Evolutionary conservation across 2,797 vertebrate species (phyloP).

Genomic region (Sebastes vulpes): DNA sequence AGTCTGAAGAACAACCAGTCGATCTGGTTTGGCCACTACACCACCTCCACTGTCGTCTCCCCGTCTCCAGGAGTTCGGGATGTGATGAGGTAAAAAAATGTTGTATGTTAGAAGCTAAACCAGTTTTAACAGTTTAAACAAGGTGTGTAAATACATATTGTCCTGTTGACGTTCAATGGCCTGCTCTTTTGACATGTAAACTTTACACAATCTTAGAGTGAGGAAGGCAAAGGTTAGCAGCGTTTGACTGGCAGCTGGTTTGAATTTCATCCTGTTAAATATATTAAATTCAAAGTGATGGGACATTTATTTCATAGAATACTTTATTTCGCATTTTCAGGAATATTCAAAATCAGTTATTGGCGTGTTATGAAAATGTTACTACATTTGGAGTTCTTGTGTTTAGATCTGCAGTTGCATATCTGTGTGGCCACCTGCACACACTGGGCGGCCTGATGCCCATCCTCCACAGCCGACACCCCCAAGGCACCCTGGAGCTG

Average conservation of each 20-base stretch:
- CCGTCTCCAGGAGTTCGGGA: constrained; percentile 90
- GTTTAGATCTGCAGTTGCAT: constrained; percentile 92
- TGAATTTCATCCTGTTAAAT: not conserved
- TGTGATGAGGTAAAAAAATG: constrained; percentile 89
- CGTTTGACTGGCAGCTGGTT: not conserved
- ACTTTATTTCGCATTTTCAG: not conserved
- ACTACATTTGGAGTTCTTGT: not conserved
- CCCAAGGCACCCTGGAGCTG: constrained; percentile 92
- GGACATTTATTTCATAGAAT: not conserved
- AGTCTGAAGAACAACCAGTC: constrained; percentile 92
- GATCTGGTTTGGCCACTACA: constrained; percentile 98
- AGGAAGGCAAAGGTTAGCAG: not conserved
- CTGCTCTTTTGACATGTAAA: not conserved
- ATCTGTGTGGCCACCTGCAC: constrained; percentile 97
- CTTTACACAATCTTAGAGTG: not conserved
- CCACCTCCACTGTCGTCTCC: constrained; percentile 95
- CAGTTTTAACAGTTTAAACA: not conserved
- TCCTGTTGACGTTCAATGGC: not conserved
- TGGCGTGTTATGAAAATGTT: too few species aligned
- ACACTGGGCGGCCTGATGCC: constrained; percentile 95
- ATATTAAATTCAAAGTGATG: not conserved
- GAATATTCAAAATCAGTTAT: not conserved
- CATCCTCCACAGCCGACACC: constrained; percentile 91
- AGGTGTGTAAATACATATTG: not conserved
- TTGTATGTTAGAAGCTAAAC: not conserved